Conservation (phyloP, 2,113 vertebrate species). For the Apeltes quadracus region DNA sequence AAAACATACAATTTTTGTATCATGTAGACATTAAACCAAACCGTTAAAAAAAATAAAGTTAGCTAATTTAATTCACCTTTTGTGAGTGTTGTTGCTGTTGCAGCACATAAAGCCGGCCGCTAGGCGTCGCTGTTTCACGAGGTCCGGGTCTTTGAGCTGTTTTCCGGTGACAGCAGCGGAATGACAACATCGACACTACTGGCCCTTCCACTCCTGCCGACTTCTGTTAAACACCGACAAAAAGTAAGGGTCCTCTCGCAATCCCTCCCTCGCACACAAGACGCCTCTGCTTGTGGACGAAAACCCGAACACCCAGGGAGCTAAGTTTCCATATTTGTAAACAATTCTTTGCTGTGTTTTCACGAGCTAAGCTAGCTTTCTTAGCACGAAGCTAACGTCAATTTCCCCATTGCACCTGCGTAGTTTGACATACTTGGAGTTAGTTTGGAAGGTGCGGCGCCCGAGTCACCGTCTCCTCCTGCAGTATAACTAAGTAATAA, state of each 20-base stretch:
- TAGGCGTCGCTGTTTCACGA: slow-evolving; percentile 21
- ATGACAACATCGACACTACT: slow-evolving; percentile 52
- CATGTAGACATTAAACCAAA: too few species aligned
- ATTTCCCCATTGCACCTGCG: slow-evolving; percentile 47
- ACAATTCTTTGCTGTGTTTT: background rate
- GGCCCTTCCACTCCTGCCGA: slow-evolving; percentile 39
- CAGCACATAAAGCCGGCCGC: accelerated
- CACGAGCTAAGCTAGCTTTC: slow-evolving; percentile 40
- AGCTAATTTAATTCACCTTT: too few species aligned
- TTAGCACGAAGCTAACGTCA: slow-evolving; percentile 64
- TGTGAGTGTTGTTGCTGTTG: background rate
- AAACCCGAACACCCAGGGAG: background rate
- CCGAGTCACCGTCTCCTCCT: background rate
- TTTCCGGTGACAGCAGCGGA: slow-evolving; percentile 59
- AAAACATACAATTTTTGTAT: too few species aligned
- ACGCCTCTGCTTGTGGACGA: accelerated
- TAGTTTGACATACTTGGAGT: slow-evolving; percentile 42
- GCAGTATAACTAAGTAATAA: slow-evolving; percentile 30
- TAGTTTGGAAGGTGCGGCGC: background rate
- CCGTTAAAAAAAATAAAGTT: too few species aligned
- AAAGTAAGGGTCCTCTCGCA: slow-evolving; percentile 54
- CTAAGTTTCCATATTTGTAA: background rate
- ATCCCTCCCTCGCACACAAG: accelerated
- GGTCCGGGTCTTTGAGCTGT: background rate
- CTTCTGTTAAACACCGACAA: slow-evolving; percentile 29